A percentile compares a stretch with the other conserved stretches of the same genome.
phyloP scores from a whole-genome alignment of 2,113 vertebrate genomes.

The Silurus asotus region DNA sequence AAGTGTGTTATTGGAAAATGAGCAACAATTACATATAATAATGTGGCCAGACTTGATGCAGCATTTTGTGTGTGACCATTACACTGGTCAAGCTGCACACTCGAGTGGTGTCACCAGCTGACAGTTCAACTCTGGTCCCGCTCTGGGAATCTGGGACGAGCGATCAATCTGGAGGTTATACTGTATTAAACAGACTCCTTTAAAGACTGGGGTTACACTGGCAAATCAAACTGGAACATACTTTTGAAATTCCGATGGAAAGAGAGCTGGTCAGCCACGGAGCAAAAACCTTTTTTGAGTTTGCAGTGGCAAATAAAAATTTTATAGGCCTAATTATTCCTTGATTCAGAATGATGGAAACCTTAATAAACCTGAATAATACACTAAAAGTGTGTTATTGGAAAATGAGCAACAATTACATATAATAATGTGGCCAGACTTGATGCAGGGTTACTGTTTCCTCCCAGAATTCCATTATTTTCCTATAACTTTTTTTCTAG shows the following conservation, averaged over 20 bases:
- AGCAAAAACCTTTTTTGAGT: neutral
- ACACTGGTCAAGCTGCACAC: neutral
- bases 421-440: neutral
- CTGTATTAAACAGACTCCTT: neutral
- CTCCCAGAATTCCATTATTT: neutral
- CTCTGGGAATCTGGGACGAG: slow-evolving; percentile 41
- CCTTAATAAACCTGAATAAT: neutral
- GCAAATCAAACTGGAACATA: neutral
- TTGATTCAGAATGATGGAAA: neutral
- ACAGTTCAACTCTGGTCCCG: slow-evolving; percentile 65
- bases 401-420: neutral
- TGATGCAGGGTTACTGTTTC: neutral
- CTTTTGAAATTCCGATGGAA: neutral
- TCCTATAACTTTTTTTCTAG: no score
- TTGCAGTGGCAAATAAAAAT: neutral
- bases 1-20: neutral
- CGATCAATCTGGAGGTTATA: neutral
- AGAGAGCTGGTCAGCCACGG: neutral
- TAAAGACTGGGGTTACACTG: neutral
- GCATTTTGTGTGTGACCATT: neutral
- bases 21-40: neutral
- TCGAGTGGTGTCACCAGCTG: slow-evolving; percentile 51
- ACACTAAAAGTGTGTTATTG: neutral
- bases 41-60: neutral
- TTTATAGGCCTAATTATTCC: neutral